Evolutionary conservation across 2,113 vertebrate genomes (phyloP), one percentile per base, ranked within the genome.

Genomic region (Antigone vipio): DNA sequence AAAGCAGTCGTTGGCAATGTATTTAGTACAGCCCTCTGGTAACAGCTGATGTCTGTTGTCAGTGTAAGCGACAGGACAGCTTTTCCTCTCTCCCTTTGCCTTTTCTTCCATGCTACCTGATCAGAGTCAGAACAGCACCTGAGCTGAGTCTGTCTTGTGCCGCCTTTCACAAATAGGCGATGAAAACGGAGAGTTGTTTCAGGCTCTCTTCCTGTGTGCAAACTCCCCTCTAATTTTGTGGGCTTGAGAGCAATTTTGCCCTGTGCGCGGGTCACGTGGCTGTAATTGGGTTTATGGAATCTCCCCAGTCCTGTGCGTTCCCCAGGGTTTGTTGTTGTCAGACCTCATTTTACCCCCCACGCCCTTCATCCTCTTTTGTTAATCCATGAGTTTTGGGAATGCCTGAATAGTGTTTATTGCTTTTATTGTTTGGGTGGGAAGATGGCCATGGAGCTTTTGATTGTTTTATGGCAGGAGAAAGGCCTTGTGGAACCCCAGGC

Each of bases 361-460:
- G 0, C 94, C 91, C 76, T 77, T 44, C 85, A 32, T 88, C 55
- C 86, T 81, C 88, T 94, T 96, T 69, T 79, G 68, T 88, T 90
- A 66, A 75, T 80, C 53, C 67, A 11, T 60, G 88, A 72, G 62
- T 84, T 85, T 89, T 29, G 87, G 73, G 83, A 92, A 64, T 74
- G 80, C 85, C 73, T 93, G 60, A 55, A 30, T 62, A 83, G 76
- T 89, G 73, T 81, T 89, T 85, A 93, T 90, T 79, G 88, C 94
- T 94, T 94, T 97, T 90, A 94, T 94, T 97, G 94, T 97, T 95
- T 88, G 90, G 55, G 52, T 96, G 88, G 95, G 86, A 93, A 96
- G 82, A 85, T 69, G 77, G 74, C 95, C 83, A 89, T 63, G 95
- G 69, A 93, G 71, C 75, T 95, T 50, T 50, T 58, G 94, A 89